Evolutionary conservation across 2,113 vertebrate genomes (phyloP).

Genomic region (Prinia subflava): DNA sequence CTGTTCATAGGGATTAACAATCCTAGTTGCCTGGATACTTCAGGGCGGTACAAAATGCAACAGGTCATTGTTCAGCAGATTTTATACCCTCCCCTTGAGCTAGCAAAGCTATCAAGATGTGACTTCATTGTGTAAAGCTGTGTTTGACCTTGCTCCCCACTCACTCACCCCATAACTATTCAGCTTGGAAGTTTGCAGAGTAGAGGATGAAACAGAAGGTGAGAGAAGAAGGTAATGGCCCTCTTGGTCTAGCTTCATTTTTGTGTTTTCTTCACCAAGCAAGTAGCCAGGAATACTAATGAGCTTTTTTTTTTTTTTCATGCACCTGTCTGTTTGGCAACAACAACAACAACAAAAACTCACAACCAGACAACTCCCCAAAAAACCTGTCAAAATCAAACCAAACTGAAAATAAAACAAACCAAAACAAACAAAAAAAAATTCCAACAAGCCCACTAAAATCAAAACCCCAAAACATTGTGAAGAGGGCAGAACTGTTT

Average conservation of each 20-base stretch:
- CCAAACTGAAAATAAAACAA: neutral
- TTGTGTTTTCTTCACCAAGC: neutral
- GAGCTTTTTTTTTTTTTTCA: neutral
- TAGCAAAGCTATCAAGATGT: neutral
- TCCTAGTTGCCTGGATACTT: neutral
- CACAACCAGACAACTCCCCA: neutral
- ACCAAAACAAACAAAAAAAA: too few relatives aligned
- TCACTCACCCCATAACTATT: neutral
- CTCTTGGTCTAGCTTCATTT: neutral
- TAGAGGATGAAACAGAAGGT: neutral
- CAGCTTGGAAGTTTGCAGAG: neutral
- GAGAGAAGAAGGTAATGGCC: neutral
- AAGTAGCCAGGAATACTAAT: neutral
- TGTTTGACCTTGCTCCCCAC: neutral
- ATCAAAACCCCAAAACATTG: neutral
- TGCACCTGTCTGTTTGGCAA: neutral
- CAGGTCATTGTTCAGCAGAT: neutral
- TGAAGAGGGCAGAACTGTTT: neutral
- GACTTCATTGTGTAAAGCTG: fast-evolving
- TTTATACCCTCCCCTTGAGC: neutral
- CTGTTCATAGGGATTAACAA: neutral
- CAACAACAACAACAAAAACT: neutral
- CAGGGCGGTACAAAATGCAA: neutral
- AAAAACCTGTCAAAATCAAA: neutral
- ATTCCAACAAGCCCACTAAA: neutral